These are phyloP conservation scores for Acanthiza pusilla DNA, from an alignment of 2,797 vertebrate species.

Conservation along the genomic window DNA sequence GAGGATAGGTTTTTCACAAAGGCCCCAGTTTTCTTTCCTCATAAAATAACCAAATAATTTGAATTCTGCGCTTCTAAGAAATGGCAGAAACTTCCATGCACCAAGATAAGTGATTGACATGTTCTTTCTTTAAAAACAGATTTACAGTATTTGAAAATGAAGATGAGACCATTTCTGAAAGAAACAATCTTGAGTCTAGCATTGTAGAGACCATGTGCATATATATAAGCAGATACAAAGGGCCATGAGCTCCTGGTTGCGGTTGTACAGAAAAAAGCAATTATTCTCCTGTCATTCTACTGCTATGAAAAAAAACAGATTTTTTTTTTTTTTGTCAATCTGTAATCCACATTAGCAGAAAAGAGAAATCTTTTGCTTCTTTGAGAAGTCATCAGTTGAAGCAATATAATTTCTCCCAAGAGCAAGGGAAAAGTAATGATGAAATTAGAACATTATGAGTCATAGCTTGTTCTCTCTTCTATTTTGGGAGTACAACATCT, in stretches of 20 bases:
- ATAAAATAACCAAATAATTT: background rate
- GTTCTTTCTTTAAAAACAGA: background rate
- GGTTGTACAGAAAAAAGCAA: background rate
- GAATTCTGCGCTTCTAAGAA: background rate
- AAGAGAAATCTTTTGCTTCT: background rate
- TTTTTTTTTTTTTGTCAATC: background rate
- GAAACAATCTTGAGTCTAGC: background rate
- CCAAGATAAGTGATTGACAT: background rate
- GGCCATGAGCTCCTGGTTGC: background rate
- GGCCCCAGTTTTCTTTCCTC: background rate
- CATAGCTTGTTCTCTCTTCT: slow-evolving; percentile 1
- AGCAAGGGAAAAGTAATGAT: background rate
- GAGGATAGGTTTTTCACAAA: background rate
- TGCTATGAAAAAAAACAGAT: background rate
- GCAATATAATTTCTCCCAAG: background rate
- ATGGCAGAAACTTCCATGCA: background rate
- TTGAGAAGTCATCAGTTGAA: background rate
- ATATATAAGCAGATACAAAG: background rate
- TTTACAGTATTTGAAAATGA: background rate
- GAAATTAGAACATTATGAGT: slow-evolving; percentile 30
- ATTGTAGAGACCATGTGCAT: background rate
- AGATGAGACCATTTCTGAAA: background rate
- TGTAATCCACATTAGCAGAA: background rate
- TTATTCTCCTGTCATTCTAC: background rate
- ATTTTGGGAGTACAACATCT: slow-evolving; percentile 8